phyloP scores from a whole-genome alignment of 2,113 vertebrate genomes.

The Cygnus buccinator region DNA sequence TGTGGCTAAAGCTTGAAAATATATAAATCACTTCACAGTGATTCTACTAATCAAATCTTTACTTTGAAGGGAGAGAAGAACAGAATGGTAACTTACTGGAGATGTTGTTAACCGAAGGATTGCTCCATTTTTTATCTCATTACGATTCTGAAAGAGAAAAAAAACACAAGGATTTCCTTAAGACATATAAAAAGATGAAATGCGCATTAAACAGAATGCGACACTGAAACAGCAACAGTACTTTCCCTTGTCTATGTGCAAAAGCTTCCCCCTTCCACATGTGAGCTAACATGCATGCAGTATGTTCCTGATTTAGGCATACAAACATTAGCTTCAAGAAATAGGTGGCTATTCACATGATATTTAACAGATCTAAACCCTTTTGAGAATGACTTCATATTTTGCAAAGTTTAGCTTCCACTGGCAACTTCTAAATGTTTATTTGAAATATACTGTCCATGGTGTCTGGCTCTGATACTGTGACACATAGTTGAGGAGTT shows the following conservation, averaged over 20 bases:
- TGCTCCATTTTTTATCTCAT: constrained; percentile 97
- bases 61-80: background rate
- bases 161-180: background rate
- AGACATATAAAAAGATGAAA: background rate
- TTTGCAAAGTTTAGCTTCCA: constrained; percentile 17
- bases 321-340: background rate
- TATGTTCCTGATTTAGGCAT: background rate
- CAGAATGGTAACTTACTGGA: constrained; percentile 84
- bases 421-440: background rate
- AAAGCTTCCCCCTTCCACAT: background rate
- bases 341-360: background rate
- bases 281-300: background rate
- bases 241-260: background rate
- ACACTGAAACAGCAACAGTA: background rate
- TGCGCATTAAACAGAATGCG: background rate
- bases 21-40: background rate
- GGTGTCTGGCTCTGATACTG: constrained; percentile 20
- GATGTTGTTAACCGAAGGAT: constrained; percentile 94
- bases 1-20: background rate
- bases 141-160: constrained; percentile 90
- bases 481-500: constrained; percentile 17
- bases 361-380: background rate
- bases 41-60: background rate
- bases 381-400: constrained; percentile 3
- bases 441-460: background rate